Percentiles rank a stretch among this genome's conserved stretches.
phyloP scores from a whole-genome alignment of 2,113 vertebrate genomes.

The Pygoscelis adeliae region DNA sequence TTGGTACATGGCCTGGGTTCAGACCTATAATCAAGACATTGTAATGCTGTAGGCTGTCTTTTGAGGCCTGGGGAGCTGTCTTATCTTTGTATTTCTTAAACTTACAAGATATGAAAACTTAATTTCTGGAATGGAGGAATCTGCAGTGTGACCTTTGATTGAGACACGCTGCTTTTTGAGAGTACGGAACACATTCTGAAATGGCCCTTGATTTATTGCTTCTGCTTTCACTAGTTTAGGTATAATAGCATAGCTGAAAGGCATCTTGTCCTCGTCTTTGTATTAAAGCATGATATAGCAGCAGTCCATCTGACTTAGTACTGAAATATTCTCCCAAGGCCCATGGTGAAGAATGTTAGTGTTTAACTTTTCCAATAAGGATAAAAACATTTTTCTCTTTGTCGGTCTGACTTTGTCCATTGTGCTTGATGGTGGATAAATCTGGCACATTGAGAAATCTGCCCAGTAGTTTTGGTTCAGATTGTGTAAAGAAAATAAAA shows the following conservation, averaged over 20 bases:
- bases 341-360: background rate
- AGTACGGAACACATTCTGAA: background rate
- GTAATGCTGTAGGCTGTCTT: conserved; percentile 40
- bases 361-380: background rate
- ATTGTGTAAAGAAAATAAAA: background rate
- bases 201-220: background rate
- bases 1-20: background rate
- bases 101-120: background rate
- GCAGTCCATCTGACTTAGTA: background rate
- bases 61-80: conserved; percentile 57
- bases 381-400: conserved; percentile 31
- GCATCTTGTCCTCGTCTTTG: background rate
- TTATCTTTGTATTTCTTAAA: conserved; percentile 25
- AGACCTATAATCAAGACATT: conserved; percentile 10
- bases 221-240: background rate
- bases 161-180: conserved; percentile 36
- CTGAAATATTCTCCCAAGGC: conserved; percentile 3
- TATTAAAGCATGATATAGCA: background rate
- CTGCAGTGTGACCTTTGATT: conserved; percentile 27
- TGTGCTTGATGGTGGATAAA: conserved; percentile 44
- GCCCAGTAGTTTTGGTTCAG: conserved; percentile 8
- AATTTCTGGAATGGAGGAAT: background rate
- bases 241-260: background rate
- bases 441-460: conserved; percentile 38
- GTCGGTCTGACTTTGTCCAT: background rate